phyloP scores from a whole-genome alignment of 1,140 invertebrate genomes.

The Odontomachus brunneus region DNA sequence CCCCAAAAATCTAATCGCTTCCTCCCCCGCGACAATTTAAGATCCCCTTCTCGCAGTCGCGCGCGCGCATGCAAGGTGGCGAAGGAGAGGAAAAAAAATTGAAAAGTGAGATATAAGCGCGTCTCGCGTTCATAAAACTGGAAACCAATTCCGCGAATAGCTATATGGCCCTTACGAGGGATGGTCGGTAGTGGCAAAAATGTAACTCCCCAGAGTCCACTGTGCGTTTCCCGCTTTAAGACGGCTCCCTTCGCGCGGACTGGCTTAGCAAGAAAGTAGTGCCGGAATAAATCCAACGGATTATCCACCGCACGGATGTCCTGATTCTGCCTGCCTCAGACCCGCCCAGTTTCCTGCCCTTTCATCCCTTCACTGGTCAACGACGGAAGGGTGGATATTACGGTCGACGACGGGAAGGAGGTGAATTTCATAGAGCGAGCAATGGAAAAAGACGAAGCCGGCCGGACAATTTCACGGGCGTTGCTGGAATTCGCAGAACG shows the following conservation, averaged over 20 bases:
- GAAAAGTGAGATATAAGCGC: constrained; percentile 40
- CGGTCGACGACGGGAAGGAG: neutral
- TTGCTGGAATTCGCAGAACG: neutral
- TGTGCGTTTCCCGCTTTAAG: constrained; percentile 61
- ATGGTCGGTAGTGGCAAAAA: constrained; percentile 57
- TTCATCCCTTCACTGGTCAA: constrained; percentile 44
- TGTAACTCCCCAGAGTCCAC: constrained; percentile 67
- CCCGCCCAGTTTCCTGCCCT: constrained; percentile 23
- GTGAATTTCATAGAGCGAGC: constrained; percentile 22
- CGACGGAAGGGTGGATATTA: constrained; percentile 39
- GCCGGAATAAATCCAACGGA: constrained; percentile 69
- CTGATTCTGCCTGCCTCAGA: constrained; percentile 46
- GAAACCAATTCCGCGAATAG: constrained; percentile 51
- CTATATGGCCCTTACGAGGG: neutral
- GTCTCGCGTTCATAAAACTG: constrained; percentile 46
- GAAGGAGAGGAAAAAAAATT: neutral
- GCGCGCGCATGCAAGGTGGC: too few species aligned
- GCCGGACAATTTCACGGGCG: constrained; percentile 19
- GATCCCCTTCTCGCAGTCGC: constrained; percentile 1
- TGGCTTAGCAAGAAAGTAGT: constrained; percentile 70
- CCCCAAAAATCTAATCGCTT: constrained; percentile 33
- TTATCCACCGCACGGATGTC: constrained; percentile 65
- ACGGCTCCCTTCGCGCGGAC: constrained; percentile 8
- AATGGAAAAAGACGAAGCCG: neutral
- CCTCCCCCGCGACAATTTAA: constrained; percentile 19